phyloP scores from a whole-genome alignment of 2,113 vertebrate genomes.

The Fulica atra region DNA sequence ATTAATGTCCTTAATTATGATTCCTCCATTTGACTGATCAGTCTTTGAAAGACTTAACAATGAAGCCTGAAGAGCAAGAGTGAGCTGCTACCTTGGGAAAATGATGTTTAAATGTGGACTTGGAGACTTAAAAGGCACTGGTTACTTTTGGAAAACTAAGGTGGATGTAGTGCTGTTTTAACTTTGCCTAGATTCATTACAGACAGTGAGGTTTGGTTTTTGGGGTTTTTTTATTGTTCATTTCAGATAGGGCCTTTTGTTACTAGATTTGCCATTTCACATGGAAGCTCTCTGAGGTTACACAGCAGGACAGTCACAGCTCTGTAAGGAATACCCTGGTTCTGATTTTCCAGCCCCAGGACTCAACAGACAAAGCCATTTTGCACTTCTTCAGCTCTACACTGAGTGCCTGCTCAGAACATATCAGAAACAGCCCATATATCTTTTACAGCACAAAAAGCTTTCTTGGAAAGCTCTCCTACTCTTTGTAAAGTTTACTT shows the following conservation, averaged over 20 bases:
- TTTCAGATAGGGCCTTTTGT: background rate
- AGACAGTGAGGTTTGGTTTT: background rate
- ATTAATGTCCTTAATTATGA: rapidly evolving
- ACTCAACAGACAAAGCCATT: background rate
- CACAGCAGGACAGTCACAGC: background rate
- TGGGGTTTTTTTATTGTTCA: background rate
- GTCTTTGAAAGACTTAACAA: background rate
- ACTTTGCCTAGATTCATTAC: background rate
- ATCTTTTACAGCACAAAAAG: background rate
- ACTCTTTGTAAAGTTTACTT: background rate
- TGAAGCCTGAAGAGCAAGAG: background rate
- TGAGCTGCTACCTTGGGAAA: background rate
- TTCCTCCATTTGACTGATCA: background rate
- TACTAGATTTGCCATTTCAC: background rate
- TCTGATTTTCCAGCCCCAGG: background rate
- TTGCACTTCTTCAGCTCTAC: background rate
- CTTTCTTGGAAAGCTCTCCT: conserved; percentile 2
- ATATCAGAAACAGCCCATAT: background rate
- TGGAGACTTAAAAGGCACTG: background rate
- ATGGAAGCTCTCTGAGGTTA: background rate
- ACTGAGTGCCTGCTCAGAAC: background rate
- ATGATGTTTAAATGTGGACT: background rate
- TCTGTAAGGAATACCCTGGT: background rate
- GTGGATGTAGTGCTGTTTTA: rapidly evolving
- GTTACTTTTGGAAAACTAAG: background rate